A percentile compares a stretch with the other conserved stretches of the same genome.
Evolutionary conservation across 2,797 vertebrate genomes (phyloP).

Genomic region (Decapterus maruadsi): DNA sequence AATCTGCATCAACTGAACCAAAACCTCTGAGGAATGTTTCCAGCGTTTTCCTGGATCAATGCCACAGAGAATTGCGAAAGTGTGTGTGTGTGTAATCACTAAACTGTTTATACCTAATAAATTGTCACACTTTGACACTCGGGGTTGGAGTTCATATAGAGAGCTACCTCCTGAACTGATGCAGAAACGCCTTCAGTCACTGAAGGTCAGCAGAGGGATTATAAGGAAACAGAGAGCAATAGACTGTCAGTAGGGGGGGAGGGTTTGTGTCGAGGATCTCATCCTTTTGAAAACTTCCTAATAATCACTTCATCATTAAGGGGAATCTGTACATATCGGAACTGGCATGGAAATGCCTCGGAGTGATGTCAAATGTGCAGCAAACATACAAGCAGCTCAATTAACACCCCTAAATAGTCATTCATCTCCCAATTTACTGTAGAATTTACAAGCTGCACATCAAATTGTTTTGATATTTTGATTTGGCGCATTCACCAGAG

Average conservation of each 20-base stretch:
- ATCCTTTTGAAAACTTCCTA: not conserved
- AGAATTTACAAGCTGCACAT: not conserved
- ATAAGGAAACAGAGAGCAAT: not conserved
- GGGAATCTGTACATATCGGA: constrained; percentile 2
- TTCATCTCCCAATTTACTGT: constrained; percentile 2
- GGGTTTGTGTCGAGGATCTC: not conserved
- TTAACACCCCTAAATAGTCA: not conserved
- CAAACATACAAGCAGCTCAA: not conserved
- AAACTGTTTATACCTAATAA: too few species aligned
- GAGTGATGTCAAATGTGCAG: constrained; percentile 8
- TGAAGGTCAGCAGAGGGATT: constrained; percentile 9
- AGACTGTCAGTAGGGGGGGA: not conserved
- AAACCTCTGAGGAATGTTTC: too few species aligned
- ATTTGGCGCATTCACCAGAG: constrained; percentile 29
- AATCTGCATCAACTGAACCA: too few species aligned
- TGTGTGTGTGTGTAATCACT: too few species aligned
- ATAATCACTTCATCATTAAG: constrained; percentile 4
- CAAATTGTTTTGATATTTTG: constrained; percentile 18
- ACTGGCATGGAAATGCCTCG: not conserved
- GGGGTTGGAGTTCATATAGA: not conserved
- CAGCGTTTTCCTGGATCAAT: too few species aligned
- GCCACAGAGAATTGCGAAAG: too few species aligned
- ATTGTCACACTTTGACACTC: too few species aligned
- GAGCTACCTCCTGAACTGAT: constrained; percentile 12
- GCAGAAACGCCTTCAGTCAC: constrained; percentile 15